Conservation (phyloP, 2,888 invertebrate species). For the Scelioninae gen. 1 region DNA sequence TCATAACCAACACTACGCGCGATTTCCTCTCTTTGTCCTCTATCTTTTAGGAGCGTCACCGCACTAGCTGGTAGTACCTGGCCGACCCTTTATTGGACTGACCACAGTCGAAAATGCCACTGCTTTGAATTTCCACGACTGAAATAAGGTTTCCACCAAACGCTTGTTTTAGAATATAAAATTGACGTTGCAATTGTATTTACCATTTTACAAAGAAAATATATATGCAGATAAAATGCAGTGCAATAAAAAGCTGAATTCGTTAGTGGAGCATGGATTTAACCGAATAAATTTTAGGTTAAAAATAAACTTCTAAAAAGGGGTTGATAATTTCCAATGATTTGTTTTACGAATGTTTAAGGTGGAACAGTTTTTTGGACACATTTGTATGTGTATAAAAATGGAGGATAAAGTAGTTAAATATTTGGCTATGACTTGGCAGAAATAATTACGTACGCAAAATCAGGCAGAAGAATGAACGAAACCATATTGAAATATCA, state of each 20-base stretch:
- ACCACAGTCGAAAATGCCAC: constrained; percentile 48
- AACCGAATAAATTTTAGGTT: no score
- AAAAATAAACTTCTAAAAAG: background rate
- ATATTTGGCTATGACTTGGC: no score
- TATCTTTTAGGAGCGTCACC: constrained; percentile 52
- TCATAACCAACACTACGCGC: constrained; percentile 48
- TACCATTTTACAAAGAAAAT: constrained; percentile 12
- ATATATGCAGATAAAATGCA: background rate
- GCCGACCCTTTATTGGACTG: constrained; percentile 50
- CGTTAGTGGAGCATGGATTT: background rate
- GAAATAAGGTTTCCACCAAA: constrained; percentile 51
- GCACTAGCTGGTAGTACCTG: constrained; percentile 34
- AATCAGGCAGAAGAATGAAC: constrained; percentile 15
- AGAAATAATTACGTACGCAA: background rate
- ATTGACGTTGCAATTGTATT: constrained; percentile 37
- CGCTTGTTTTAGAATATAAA: constrained; percentile 36
- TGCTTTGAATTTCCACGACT: constrained; percentile 54
- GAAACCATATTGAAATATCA: constrained; percentile 52
- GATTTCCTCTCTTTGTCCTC: constrained; percentile 55
- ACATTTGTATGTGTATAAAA: no score
- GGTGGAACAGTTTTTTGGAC: no score
- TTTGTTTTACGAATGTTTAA: no score
- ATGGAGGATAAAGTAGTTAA: no score
- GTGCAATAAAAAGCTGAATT: background rate
- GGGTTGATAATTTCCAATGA: no score